A percentile compares a stretch with the other conserved stretches of the same genome.
phyloP scores from a whole-genome alignment of 2,888 invertebrate genomes.

The Strigamia crassipes region DNA sequence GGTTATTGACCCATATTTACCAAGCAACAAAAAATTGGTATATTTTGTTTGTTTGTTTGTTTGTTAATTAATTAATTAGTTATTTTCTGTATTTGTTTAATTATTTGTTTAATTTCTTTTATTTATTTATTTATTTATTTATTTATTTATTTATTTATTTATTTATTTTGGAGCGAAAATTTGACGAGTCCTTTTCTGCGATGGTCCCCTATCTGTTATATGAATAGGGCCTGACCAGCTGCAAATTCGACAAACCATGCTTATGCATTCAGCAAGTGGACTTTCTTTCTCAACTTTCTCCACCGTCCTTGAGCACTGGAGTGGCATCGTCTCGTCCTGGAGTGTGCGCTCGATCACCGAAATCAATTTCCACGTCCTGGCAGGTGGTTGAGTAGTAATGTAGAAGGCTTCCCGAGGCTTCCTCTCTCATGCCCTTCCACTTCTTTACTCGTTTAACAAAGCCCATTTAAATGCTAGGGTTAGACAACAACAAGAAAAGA shows the following conservation, averaged over 20 bases:
- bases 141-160: no score
- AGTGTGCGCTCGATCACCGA: not conserved
- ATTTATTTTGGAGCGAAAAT: no score
- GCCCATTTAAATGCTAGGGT: no score
- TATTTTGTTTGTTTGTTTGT: no score
- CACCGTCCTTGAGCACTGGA: conserved; percentile 15
- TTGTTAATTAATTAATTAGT: no score
- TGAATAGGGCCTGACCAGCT: not conserved
- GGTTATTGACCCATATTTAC: not conserved
- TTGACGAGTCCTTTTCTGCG: not conserved
- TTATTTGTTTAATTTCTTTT: no score
- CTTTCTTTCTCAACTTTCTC: conserved; percentile 21
- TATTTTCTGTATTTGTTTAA: no score
- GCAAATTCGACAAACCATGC: not conserved
- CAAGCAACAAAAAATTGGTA: not conserved
- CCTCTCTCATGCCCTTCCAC: not conserved
- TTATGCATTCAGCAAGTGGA: conserved; percentile 31
- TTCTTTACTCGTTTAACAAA: not conserved
- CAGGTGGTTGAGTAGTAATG: conserved; percentile 8
- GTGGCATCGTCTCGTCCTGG: not conserved
- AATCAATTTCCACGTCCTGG: not conserved
- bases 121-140: no score
- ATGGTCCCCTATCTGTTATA: not conserved
- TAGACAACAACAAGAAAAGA: no score
- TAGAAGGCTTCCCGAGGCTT: no score